phyloP scores from a whole-genome alignment of 2,797 vertebrate species.

The Gastrophryne carolinensis region DNA sequence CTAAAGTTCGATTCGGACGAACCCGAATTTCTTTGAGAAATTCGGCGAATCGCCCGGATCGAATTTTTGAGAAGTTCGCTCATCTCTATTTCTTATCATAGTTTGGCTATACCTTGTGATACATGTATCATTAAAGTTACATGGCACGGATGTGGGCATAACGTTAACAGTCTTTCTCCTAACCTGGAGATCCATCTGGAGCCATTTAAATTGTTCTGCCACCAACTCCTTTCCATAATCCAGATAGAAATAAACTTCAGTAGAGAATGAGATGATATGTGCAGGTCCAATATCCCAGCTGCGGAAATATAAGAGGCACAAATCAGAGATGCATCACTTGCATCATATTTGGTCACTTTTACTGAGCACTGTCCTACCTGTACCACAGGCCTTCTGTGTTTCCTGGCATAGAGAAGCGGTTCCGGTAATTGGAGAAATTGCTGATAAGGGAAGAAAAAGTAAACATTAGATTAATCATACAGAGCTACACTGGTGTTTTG shows the following conservation, averaged over 20 bases:
- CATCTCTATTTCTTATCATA: no score
- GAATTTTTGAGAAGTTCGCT: no score
- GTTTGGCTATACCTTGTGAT: no score
- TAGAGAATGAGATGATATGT: constrained; percentile 87
- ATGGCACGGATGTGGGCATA: neutral
- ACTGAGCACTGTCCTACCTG: constrained; percentile 68
- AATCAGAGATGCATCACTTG: neutral
- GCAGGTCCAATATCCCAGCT: constrained; percentile 86
- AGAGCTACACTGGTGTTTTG: no score
- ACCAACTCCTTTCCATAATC: constrained; percentile 76
- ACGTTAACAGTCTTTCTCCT: neutral
- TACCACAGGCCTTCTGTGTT: constrained; percentile 85
- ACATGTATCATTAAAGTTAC: no score
- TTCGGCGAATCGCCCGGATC: no score
- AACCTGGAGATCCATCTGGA: constrained; percentile 82
- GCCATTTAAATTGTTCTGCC: constrained; percentile 80
- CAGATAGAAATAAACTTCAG: constrained; percentile 86
- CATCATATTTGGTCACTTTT: neutral
- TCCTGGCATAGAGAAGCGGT: constrained; percentile 87
- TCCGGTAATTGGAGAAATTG: constrained; percentile 91
- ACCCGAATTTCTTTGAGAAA: no score
- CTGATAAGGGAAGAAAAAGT: constrained; percentile 59
- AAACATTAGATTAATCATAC: no score
- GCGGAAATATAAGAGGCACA: constrained; percentile 4
- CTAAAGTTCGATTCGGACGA: no score